Percentiles rank a stretch among this genome's conserved stretches.
These are phyloP conservation scores for Dicyrtoma fusca DNA, from an alignment of 2,888 invertebrate genomes.

Conservation along the genomic window DNA sequence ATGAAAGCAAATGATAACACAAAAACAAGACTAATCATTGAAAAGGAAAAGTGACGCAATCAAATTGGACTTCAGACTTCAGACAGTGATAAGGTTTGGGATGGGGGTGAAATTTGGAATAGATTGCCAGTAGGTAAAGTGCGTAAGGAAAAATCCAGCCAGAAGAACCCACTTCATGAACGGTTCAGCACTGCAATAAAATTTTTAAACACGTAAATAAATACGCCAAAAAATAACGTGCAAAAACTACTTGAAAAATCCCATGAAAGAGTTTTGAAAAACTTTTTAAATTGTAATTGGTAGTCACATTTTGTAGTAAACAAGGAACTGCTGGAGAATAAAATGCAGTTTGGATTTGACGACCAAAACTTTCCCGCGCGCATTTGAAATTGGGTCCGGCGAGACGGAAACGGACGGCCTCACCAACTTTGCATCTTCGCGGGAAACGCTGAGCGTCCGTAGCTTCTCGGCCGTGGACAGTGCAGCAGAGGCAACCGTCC, in stretches of 20 bases:
- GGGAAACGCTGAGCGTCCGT: background rate
- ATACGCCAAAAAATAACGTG: too few species aligned
- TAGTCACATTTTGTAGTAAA: background rate
- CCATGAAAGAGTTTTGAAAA: background rate
- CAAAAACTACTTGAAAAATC: too few species aligned
- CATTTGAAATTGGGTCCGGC: background rate
- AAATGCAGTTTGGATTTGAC: conserved; percentile 9
- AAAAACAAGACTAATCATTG: too few species aligned
- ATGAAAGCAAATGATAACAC: too few species aligned
- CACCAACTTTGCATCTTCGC: conserved; percentile 22
- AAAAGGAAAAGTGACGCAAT: too few species aligned
- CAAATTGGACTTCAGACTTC: too few species aligned
- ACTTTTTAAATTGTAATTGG: background rate
- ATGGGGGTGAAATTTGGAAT: conserved; percentile 8
- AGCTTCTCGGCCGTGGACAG: background rate
- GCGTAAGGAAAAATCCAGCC: background rate
- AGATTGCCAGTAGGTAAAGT: conserved; percentile 18
- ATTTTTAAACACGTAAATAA: background rate
- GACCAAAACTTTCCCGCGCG: background rate
- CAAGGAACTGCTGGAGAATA: background rate
- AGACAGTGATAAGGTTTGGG: too few species aligned
- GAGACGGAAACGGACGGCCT: background rate
- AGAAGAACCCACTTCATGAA: conserved; percentile 12
- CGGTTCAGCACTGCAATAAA: background rate
- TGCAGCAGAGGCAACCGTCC: too few species aligned